These are phyloP conservation scores for Neolamprologus cancellatus DNA, from an alignment of 2,113 vertebrate species.

Conservation along the genomic window DNA sequence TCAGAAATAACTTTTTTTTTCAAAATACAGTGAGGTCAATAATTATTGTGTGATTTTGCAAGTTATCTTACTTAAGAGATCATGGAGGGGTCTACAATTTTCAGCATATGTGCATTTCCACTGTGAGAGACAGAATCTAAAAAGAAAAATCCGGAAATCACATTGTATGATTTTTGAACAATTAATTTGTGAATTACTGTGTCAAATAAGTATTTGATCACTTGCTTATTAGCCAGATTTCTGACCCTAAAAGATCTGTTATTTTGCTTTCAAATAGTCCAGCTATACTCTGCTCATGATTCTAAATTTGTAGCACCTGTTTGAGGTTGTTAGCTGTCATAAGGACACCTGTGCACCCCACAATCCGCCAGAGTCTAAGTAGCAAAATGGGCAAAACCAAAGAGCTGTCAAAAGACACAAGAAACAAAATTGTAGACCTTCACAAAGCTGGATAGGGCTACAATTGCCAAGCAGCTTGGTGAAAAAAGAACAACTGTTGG, in stretches of 20 bases:
- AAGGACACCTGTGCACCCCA: neutral
- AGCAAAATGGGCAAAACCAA: neutral
- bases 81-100: neutral
- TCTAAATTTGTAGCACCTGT: neutral
- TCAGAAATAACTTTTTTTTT: neutral
- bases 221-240: neutral
- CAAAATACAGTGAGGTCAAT: neutral
- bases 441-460: neutral
- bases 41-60: neutral
- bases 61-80: neutral
- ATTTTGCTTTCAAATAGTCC: neutral
- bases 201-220: neutral
- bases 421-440: neutral
- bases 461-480: neutral
- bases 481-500: neutral
- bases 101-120: neutral
- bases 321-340: fast-evolving
- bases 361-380: neutral
- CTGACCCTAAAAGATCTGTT: neutral
- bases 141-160: neutral
- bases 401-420: neutral
- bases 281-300: neutral
- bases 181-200: neutral
- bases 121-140: neutral
- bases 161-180: neutral